Base-by-base conservation (phyloP, 2,888 invertebrate genomes). In the Stegophylla sp. region DNA sequence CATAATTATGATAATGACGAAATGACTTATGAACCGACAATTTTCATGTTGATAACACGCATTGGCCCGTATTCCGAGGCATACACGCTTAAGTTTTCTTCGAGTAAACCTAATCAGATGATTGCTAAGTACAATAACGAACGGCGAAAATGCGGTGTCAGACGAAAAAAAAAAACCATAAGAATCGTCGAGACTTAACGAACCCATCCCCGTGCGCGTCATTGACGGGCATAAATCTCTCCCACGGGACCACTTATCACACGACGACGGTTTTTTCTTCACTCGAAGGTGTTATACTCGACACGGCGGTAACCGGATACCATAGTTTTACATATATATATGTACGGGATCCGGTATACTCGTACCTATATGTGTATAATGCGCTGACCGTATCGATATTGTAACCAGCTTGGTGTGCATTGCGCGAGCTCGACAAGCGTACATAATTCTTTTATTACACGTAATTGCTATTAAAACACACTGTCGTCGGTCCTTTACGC, bases 401-500 rank as follows among this genome's bases (percentile, higher is more conserved):
- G 28, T 15, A 61, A n/a, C n/a, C n/a, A n/a, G n/a, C n/a, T 1
- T 17, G 61, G 61, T 28, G 13, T 61, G 61, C 17, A 63, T 3
- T 10, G 34, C 12, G 23, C 17, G n/a, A 12, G 15, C n/a, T 9
- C 28, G 26, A 67, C 67, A 61, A 61, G 61, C 67, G 67, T 77
- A 69, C 61, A 79, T 79, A 71, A 79, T 79, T 79, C 71, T 61
- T 71, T 79, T 71, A 79, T 61, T 79, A 79, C 79, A 79, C 48
- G 71, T 79, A 79, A 79, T 79, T 71, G 79, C 79, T 71, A 79
- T 79, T 79, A 79, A 63, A 79, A 71, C 69, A 71, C 71, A 23
- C 75, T 3, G 48, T 12, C 26, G 12, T 12, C 26, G 12, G 28
- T 26, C 5, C n/a, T 12, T 26, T 26, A 43, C 17, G 26, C 53